A percentile compares a stretch with the other conserved stretches of the same genome.
Conservation (phyloP, 1,140 invertebrate species). For the Hypsibius dujardini region DNA sequence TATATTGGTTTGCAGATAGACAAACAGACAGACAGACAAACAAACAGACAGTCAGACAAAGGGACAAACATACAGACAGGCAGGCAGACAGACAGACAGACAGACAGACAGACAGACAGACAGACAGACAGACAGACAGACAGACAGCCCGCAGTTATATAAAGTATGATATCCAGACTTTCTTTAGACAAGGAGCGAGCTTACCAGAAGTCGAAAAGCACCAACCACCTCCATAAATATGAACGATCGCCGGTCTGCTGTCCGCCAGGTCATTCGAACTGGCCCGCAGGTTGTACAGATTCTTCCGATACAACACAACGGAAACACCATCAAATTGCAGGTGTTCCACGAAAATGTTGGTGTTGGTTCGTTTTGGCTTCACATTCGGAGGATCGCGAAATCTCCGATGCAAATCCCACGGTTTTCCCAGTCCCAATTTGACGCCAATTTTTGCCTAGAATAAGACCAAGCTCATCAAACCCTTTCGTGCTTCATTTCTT, state of each 20-base stretch:
- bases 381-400: neutral
- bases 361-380: neutral
- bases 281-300: neutral
- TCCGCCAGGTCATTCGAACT: neutral
- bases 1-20: no score
- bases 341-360: neutral
- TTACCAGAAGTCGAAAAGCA: neutral
- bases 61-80: no score
- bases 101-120: no score
- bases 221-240: slow-evolving; percentile 15
- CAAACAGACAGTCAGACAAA: no score
- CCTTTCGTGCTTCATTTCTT: neutral
- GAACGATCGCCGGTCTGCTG: neutral
- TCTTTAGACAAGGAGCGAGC: no score
- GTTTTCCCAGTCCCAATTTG: neutral
- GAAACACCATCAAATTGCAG: neutral
- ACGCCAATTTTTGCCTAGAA: neutral
- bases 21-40: no score
- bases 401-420: neutral
- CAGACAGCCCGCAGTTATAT: no score
- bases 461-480: neutral
- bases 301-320: slow-evolving; percentile 10
- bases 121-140: no score
- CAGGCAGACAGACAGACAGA: no score
- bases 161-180: no score